Base-by-base conservation (phyloP, 2,797 vertebrate species). In the Odontamblyopus rebecca region DNA sequence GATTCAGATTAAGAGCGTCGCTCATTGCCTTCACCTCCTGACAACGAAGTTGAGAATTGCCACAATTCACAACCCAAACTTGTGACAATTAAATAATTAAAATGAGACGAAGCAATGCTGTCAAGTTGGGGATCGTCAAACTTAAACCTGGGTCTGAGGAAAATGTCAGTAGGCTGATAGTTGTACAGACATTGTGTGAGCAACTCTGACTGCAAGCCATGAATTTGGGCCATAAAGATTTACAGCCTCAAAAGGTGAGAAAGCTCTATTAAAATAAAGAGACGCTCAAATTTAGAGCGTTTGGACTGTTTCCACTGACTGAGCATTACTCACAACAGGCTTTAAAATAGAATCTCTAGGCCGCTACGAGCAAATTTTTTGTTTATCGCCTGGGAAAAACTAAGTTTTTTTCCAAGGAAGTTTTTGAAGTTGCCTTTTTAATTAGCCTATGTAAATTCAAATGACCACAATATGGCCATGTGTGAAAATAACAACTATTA, bases 171-270 rank as follows among this genome's bases (percentile, higher is more conserved):
- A 57, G 3, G 54, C n/a, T 48, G 44, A 48, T 48, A 15, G 44
- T 65, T 9, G 9, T 27, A 53, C 68, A 67, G 53, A 48, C 15
- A 77, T 78, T 77, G 63, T 26, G 56, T 65, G 74, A 73, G 67
- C 61, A 68, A 67, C 68, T 5, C 59, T 81, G 76, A 18, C 60
- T 74, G 79, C 74, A 48, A 82, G 74, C 77, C 76, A 78, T 85
- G 83, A 86, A 86, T 79, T 83, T 68, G 61, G 77, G 66, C 74
- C 74, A 86, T 92, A 82, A 91, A 90, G 82, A 90, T 91, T 88
- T 90, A 90, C 64, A 75, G 86, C 88, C 79, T 83, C 75, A 85
- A 87, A 91, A 88, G 84, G 85, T 89, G 86, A 75, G 73, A 84
- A 89, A 85, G 85, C 76, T 79, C 82, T 81, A 82, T 86, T 88